A percentile compares a stretch with the other conserved stretches of the same genome.
phyloP scores from a whole-genome alignment of 1,140 invertebrate species.

The Papilio polyxenes region DNA sequence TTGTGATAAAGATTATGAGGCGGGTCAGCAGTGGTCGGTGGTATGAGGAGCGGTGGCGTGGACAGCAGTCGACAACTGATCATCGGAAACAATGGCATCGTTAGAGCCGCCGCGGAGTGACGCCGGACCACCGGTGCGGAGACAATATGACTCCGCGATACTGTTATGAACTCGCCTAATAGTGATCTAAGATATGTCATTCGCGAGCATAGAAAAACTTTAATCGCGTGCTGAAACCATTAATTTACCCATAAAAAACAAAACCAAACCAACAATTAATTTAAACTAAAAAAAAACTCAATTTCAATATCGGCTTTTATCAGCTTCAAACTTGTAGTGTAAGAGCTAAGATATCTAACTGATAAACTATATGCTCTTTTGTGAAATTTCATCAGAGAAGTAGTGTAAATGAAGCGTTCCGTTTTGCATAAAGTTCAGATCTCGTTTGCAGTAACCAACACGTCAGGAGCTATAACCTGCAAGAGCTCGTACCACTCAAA shows the following conservation, averaged over 20 bases:
- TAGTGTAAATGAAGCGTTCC: conserved; percentile 6
- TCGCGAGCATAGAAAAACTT: background rate
- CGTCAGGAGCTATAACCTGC: conserved; percentile 31
- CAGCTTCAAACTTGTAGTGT: background rate
- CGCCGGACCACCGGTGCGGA: conserved; percentile 67
- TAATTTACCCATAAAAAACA: too few species aligned
- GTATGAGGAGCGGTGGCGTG: conserved; percentile 49
- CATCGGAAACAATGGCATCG: conserved; percentile 74
- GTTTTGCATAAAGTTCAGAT: conserved; percentile 21
- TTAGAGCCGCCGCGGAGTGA: conserved; percentile 73
- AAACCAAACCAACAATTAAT: too few species aligned
- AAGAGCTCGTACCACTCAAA: conserved; percentile 29
- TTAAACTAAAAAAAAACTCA: too few species aligned
- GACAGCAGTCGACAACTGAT: conserved; percentile 72
- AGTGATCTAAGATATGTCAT: background rate
- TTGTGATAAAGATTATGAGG: conserved; percentile 42
- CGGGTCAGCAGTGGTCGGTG: conserved; percentile 41
- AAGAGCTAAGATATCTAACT: background rate
- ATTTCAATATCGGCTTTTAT: too few species aligned
- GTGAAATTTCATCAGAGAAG: background rate
- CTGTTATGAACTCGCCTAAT: conserved; percentile 48
- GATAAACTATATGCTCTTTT: background rate
- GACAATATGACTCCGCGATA: conserved; percentile 53
- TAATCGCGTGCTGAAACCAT: too few species aligned
- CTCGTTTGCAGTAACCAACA: conserved; percentile 38